These are phyloP conservation scores for Acleris literana DNA, from an alignment of 2,888 invertebrate species.

Conservation along the genomic window DNA sequence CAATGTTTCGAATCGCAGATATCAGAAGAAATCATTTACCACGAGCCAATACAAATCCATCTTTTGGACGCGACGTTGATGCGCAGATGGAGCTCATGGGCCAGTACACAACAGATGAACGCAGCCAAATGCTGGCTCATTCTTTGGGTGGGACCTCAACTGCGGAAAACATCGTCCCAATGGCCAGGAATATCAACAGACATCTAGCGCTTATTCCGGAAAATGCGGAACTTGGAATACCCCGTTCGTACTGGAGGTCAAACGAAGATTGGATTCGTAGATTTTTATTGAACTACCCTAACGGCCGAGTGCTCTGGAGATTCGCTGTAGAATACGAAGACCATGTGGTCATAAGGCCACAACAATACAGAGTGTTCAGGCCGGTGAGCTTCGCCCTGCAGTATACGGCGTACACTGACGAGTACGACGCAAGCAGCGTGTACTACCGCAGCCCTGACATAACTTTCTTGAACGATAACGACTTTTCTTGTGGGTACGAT, in stretches of 20 bases:
- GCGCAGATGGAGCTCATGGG: not conserved
- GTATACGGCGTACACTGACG: constrained; percentile 23
- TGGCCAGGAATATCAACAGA: not conserved
- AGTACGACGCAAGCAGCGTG: constrained; percentile 25
- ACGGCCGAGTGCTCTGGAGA: not conserved
- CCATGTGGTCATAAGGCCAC: not conserved
- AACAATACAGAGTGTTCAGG: not conserved
- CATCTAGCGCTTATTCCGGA: not conserved
- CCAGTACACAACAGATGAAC: not conserved
- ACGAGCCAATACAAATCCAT: not conserved
- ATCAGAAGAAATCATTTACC: not conserved
- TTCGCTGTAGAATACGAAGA: not conserved
- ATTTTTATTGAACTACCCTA: not conserved
- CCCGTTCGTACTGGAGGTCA: not conserved
- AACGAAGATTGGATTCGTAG: not conserved
- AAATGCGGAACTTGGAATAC: not conserved
- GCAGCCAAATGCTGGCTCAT: not conserved
- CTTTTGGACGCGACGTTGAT: not conserved
- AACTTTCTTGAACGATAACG: not conserved
- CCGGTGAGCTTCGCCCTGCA: not conserved
- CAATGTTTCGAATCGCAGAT: not conserved
- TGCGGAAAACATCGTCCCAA: not conserved
- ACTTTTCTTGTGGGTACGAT: not conserved
- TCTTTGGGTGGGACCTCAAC: not conserved
- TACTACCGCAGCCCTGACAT: not conserved